Conservation (phyloP, 2,888 invertebrate genomes). For the Phaonia tiefii region DNA sequence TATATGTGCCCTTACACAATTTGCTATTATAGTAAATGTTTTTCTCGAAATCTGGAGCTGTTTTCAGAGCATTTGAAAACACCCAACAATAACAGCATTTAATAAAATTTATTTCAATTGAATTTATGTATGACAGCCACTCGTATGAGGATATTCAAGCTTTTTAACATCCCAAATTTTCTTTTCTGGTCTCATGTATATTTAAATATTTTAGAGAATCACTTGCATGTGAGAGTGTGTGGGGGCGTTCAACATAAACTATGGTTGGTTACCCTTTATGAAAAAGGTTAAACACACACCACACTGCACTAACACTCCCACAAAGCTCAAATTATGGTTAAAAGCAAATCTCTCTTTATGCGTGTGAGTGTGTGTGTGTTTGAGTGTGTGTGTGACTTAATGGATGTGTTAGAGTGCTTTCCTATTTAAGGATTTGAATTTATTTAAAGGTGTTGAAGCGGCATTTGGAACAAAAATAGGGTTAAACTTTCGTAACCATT, state of each 20-base stretch:
- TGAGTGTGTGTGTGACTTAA: not conserved
- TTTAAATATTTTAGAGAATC: too few species aligned
- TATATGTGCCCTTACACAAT: not conserved
- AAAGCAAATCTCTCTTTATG: not conserved
- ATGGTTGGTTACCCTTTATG: conserved; percentile 21
- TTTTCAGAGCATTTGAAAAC: not conserved
- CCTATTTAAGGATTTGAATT: conserved; percentile 24
- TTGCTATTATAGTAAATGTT: conserved; percentile 12
- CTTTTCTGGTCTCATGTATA: too few species aligned
- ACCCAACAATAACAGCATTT: not conserved
- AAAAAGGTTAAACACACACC: conserved; percentile 8
- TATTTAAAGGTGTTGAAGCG: conserved; percentile 31
- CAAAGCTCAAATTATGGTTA: conserved; percentile 14
- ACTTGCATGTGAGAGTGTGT: too few species aligned
- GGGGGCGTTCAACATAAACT: conserved; percentile 2
- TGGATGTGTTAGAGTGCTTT: not conserved
- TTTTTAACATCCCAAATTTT: too few species aligned
- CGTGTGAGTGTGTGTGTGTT: not conserved
- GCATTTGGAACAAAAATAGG: conserved; percentile 11
- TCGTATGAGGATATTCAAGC: not conserved
- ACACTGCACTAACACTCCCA: not conserved
- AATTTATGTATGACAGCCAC: conserved; percentile 3
- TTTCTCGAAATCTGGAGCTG: not conserved
- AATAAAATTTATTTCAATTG: conserved; percentile 15
- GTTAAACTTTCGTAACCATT: not conserved